phyloP scores from a whole-genome alignment of 2,113 vertebrate species.

The Perca schrenkii region DNA sequence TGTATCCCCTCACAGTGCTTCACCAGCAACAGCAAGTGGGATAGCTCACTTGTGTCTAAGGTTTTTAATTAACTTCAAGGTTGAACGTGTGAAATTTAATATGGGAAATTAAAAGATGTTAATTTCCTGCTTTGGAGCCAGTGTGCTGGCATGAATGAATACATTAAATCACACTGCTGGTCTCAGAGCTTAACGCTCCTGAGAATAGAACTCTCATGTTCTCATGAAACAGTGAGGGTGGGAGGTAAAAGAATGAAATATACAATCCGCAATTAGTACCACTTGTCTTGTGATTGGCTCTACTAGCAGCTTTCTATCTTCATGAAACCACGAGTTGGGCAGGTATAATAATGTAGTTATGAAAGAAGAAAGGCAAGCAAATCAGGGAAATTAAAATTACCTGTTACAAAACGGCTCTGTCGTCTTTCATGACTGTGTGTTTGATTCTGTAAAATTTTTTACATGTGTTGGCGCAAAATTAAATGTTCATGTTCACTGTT shows the following conservation, averaged over 20 bases:
- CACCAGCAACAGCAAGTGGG: conserved; percentile 35
- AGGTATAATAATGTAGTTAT: conserved; percentile 9
- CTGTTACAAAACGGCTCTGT: background rate
- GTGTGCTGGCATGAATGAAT: conserved; percentile 79
- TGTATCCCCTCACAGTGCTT: conserved; percentile 9
- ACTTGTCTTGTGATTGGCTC: conserved; percentile 33
- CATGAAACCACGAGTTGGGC: conserved; percentile 23
- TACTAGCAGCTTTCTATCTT: conserved; percentile 47
- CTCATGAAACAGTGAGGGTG: conserved; percentile 27
- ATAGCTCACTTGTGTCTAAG: conserved; percentile 68
- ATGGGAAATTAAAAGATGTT: conserved; percentile 86
- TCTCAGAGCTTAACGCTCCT: conserved; percentile 63
- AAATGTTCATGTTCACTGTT: background rate
- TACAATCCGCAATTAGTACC: conserved; percentile 33
- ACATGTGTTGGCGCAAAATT: background rate
- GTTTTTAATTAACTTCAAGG: conserved; percentile 87
- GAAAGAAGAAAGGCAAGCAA: conserved; percentile 21
- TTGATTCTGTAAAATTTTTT: conserved; percentile 1
- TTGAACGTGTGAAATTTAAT: conserved; percentile 86
- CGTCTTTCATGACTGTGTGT: background rate
- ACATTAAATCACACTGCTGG: conserved; percentile 72
- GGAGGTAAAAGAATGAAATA: conserved; percentile 29
- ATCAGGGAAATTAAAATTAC: conserved; percentile 39
- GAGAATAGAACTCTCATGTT: conserved; percentile 43
- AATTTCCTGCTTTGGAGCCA: conserved; percentile 81